Percentiles rank a stretch among this genome's conserved stretches.
Conservation (phyloP, 2,113 vertebrate species). For the Myotis brandtii region DNA sequence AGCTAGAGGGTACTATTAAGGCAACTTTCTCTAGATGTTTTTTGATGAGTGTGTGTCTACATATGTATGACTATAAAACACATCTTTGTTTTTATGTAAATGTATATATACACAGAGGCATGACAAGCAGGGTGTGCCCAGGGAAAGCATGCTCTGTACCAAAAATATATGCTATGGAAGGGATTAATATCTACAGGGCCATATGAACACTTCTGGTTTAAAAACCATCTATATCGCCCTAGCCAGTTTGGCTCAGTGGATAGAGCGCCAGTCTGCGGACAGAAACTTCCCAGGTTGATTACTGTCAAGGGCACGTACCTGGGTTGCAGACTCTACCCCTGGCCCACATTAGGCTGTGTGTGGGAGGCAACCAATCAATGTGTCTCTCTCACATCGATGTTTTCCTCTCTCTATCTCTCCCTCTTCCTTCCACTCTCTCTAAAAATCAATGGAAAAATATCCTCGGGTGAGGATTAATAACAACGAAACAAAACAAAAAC, state of each 20-base stretch:
- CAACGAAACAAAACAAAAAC: not conserved
- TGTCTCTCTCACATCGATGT: no score
- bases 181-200: not conserved
- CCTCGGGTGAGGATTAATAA: no score
- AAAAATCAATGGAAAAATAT: no score
- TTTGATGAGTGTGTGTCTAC: constrained; percentile 15
- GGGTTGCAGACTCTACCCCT: no score
- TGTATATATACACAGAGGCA: not conserved
- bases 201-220: not conserved
- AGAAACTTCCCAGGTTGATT: no score
- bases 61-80: constrained; percentile 62
- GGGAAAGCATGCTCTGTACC: not conserved
- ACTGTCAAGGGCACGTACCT: no score
- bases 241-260: no score
- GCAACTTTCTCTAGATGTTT: constrained; percentile 56
- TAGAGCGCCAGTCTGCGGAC: no score
- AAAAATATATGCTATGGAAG: not conserved
- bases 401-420: no score
- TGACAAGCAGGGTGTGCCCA: not conserved
- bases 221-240: not conserved
- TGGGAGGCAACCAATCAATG: no score
- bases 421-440: no score
- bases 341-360: no score
- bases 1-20: constrained; percentile 59
- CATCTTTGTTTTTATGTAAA: constrained; percentile 54